These are phyloP conservation scores for Exaiptasia diaphana DNA, from an alignment of 64 coral and sea anemone genomes.

Conservation along the genomic window DNA sequence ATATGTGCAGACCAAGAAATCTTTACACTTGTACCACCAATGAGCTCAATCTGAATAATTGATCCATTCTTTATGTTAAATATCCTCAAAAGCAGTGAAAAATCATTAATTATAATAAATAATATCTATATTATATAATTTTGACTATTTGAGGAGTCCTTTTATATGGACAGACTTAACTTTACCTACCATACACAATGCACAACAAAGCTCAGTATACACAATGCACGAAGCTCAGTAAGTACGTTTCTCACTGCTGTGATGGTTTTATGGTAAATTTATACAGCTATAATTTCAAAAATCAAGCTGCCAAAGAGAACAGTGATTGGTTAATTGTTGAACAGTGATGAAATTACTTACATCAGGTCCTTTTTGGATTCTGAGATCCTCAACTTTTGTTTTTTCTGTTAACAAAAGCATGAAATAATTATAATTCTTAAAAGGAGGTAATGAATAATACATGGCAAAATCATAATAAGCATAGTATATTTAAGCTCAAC, in stretches of 20 bases:
- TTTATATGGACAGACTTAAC: too few relatives aligned
- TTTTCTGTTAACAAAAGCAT: constrained; percentile 46
- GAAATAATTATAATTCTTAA: not conserved
- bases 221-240: too few relatives aligned
- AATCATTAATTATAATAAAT: not conserved
- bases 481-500: too few relatives aligned
- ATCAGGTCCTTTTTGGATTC: constrained; percentile 70
- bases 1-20: constrained; percentile 68
- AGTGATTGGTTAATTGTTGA: too few relatives aligned
- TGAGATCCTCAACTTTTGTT: constrained; percentile 59
- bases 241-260: too few relatives aligned
- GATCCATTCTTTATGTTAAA: not conserved
- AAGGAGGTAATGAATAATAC: not conserved
- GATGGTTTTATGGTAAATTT: too few relatives aligned
- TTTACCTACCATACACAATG: too few relatives aligned
- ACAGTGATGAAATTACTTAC: too few relatives aligned
- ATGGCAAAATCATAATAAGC: not conserved
- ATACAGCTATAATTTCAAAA: too few relatives aligned
- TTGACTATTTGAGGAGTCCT: too few relatives aligned
- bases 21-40: constrained; percentile 57
- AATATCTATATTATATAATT: not conserved
- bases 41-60: constrained; percentile 74
- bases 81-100: not conserved
- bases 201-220: too few relatives aligned
- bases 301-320: too few relatives aligned